Evolutionary conservation across 2,113 vertebrate species (phyloP).

Genomic region (Malurus melanocephalus): DNA sequence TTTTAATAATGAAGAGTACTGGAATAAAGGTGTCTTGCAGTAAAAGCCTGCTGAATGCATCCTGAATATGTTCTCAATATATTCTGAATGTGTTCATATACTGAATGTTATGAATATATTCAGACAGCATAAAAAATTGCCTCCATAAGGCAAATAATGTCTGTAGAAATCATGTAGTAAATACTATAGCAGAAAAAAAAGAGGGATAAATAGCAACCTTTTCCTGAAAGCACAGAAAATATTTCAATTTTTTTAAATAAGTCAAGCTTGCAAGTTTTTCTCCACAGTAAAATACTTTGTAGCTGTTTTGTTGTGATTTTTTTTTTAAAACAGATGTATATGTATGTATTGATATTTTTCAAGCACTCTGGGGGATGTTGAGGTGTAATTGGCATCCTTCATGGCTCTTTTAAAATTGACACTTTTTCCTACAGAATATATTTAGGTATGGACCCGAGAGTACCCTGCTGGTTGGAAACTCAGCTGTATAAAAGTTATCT

Average conservation of each 20-base stretch:
- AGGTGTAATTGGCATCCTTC: not conserved
- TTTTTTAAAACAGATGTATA: not conserved
- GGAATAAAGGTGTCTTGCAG: not conserved
- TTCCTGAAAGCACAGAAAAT: not conserved
- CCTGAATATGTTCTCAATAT: not conserved
- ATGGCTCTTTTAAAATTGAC: not conserved
- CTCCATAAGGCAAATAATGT: not conserved
- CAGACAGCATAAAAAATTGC: not conserved
- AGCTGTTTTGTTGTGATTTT: not conserved
- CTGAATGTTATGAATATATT: not conserved
- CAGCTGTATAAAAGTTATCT: conserved; percentile 7
- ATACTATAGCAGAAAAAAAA: not conserved
- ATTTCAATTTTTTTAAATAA: not conserved
- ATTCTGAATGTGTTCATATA: not conserved
- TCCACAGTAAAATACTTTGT: not conserved
- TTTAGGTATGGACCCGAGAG: conserved; percentile 1
- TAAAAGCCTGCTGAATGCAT: not conserved
- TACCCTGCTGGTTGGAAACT: not conserved
- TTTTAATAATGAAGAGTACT: not conserved
- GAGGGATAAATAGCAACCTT: not conserved
- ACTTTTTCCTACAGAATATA: not conserved
- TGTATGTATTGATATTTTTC: conserved; percentile 3
- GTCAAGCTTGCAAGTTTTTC: not conserved
- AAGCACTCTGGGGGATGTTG: not conserved
- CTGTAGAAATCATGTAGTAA: not conserved